A percentile compares a stretch with the other conserved stretches of the same genome.
phyloP scores from a whole-genome alignment of 2,797 vertebrate genomes.

The Coilia nasus region DNA sequence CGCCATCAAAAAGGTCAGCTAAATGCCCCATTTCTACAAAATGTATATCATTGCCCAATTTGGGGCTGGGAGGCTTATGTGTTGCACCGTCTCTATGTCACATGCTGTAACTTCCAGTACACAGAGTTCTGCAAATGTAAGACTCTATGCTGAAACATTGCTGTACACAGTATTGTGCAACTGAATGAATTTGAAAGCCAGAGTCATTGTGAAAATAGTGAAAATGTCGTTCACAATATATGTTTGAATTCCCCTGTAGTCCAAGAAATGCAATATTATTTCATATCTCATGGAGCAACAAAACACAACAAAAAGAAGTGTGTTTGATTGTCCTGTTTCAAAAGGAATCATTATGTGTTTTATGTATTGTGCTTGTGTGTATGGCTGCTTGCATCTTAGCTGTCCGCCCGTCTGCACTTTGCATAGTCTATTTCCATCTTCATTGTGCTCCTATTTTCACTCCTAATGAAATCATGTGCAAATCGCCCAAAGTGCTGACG shows the following conservation, averaged over 20 bases:
- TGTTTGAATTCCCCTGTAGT: not conserved
- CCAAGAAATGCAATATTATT: not conserved
- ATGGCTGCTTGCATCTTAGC: slow-evolving; percentile 39
- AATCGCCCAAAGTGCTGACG: slow-evolving; percentile 81
- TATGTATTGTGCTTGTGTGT: slow-evolving; percentile 15
- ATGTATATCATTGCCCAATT: not conserved
- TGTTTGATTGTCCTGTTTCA: not conserved
- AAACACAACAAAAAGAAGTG: not conserved
- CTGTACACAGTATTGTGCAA: not conserved
- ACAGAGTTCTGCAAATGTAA: not conserved
- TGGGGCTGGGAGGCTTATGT: not conserved
- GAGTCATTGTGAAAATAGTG: not conserved
- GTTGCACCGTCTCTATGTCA: not conserved
- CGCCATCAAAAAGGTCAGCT: not conserved
- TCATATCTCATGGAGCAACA: not conserved
- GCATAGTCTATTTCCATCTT: slow-evolving; percentile 71
- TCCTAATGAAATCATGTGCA: slow-evolving; percentile 79
- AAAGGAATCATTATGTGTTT: slow-evolving; percentile 2
- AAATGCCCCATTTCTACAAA: not conserved
- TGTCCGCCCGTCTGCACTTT: slow-evolving; percentile 62
- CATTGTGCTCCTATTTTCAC: slow-evolving; percentile 72
- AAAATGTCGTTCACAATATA: not conserved
- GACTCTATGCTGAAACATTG: not conserved
- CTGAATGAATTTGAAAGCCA: not conserved
- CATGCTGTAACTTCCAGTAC: not conserved